A percentile compares a stretch with the other conserved stretches of the same genome.
Evolutionary conservation across 2,113 vertebrate species (phyloP).

Genomic region (Amazona vittata): DNA sequence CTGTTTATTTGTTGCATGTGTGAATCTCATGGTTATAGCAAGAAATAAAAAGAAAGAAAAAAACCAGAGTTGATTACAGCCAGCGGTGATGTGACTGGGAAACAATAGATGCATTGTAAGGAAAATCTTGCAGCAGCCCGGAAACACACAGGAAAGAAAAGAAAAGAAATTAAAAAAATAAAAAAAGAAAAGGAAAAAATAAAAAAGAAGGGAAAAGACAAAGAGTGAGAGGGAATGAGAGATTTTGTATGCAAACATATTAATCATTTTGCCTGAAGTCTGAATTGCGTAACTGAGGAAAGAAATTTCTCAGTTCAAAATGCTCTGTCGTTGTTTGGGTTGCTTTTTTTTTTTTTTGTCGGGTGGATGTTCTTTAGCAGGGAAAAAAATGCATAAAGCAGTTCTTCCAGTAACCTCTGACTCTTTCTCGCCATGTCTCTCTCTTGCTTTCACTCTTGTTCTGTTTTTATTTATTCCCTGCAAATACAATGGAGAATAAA

Average conservation of each 20-base stretch:
- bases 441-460: slow-evolving; percentile 61
- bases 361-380: not conserved
- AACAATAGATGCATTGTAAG: slow-evolving; percentile 44
- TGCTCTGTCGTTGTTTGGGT: not conserved
- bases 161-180: accelerated
- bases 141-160: slow-evolving; percentile 10
- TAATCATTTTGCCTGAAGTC: slow-evolving; percentile 20
- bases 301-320: slow-evolving; percentile 10
- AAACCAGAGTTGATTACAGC: slow-evolving; percentile 4
- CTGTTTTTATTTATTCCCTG: slow-evolving; percentile 79
- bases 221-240: not conserved
- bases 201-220: not conserved
- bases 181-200: no score
- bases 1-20: not conserved
- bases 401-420: slow-evolving; percentile 74
- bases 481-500: slow-evolving; percentile 85
- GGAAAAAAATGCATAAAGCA: slow-evolving; percentile 32
- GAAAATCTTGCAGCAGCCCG: not conserved
- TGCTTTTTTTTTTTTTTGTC: not conserved
- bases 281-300: not conserved
- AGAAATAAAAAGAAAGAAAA: slow-evolving; percentile 39
- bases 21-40: slow-evolving; percentile 30
- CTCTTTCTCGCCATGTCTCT: slow-evolving; percentile 58
- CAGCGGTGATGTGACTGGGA: not conserved
- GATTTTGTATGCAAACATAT: slow-evolving; percentile 42